These are phyloP conservation scores for Synergus itoensis DNA, from an alignment of 2,888 invertebrate species.

Conservation along the genomic window DNA sequence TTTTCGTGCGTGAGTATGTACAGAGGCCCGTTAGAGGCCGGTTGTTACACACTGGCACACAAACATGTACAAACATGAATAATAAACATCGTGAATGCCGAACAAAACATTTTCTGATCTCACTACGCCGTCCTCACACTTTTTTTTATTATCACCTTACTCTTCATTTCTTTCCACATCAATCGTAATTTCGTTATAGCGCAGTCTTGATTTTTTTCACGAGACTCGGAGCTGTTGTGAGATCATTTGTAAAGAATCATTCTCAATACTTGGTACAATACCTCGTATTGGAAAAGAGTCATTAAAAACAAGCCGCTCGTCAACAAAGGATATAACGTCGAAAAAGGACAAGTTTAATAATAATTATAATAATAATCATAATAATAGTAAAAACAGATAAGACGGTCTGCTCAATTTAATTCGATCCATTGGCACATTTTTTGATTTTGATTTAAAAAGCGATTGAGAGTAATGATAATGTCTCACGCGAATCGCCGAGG, in stretches of 20 bases:
- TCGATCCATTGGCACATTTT: conserved; percentile 51
- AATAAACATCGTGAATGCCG: conserved; percentile 57
- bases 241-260: conserved; percentile 1
- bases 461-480: background rate
- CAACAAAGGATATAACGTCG: conserved; percentile 48
- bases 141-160: conserved; percentile 42
- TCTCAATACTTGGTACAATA: background rate
- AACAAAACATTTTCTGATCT: conserved; percentile 53
- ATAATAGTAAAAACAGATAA: conserved; percentile 5
- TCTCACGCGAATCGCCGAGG: background rate
- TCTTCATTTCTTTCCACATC: conserved; percentile 42
- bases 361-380: background rate
- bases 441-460: conserved; percentile 48
- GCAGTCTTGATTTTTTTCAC: background rate
- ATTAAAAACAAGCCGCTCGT: conserved; percentile 61
- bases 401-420: conserved; percentile 49
- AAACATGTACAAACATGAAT: conserved; percentile 70
- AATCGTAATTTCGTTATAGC: conserved; percentile 47
- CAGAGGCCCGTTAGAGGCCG: conserved; percentile 66
- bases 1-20: conserved; percentile 68
- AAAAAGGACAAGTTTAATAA: conserved; percentile 50
- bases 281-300: conserved; percentile 51
- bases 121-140: conserved; percentile 49
- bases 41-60: conserved; percentile 71
- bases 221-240: background rate